Conservation (phyloP, 2,113 vertebrate genomes). For the Halichoerus grypus region DNA sequence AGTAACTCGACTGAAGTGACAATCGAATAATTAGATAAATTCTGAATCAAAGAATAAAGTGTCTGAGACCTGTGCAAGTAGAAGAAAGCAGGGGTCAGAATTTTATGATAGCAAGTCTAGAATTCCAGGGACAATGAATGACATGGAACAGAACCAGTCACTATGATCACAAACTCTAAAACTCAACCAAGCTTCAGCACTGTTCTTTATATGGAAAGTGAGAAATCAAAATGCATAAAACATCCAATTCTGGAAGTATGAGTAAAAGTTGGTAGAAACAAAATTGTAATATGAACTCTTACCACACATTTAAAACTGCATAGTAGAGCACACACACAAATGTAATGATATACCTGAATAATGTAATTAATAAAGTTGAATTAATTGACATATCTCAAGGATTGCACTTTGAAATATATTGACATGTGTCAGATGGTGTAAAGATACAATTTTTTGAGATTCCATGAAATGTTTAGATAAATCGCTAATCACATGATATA, state of each 20-base stretch:
- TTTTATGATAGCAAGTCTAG: not conserved
- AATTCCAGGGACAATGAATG: constrained; percentile 20
- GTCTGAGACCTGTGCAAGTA: not conserved
- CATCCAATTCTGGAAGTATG: not conserved
- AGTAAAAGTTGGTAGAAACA: not conserved
- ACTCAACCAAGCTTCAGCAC: not conserved
- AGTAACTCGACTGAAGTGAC: not conserved
- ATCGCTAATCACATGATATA: not conserved
- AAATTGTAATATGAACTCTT: not conserved
- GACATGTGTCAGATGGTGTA: not conserved
- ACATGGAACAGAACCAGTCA: not conserved
- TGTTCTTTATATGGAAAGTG: not conserved
- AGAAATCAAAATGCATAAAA: not conserved
- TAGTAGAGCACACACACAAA: not conserved
- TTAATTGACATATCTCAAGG: not conserved
- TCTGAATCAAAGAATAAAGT: not conserved
- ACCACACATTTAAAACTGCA: not conserved
- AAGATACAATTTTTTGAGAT: not conserved
- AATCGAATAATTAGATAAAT: not conserved
- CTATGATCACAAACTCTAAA: not conserved
- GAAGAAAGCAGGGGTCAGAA: not conserved
- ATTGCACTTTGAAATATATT: not conserved
- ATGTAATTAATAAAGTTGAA: not conserved
- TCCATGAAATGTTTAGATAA: not conserved
- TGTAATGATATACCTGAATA: not conserved